Base-by-base conservation (phyloP, 2,888 invertebrate genomes). In the Pseudococcus longispinus region DNA sequence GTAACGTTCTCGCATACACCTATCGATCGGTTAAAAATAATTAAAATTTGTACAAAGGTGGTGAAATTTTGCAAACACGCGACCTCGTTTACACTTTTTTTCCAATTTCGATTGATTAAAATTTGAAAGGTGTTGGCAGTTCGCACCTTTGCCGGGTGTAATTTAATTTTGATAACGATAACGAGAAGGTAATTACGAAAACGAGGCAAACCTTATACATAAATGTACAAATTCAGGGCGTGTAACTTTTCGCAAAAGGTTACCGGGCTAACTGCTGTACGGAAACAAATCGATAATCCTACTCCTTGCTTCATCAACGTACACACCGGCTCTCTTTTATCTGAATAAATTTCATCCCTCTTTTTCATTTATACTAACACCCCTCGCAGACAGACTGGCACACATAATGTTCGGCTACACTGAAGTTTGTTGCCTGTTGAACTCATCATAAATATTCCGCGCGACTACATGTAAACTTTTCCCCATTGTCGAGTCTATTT, bases 261-360 rank as follows among this genome's bases (percentile, higher is more conserved):
- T 83, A 83, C 83, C 55, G 83, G 83, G 83, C 83, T 83, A 83
- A 83, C 83, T 83, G 55, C 83, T 51, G n/a, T 55, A 83, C 83
- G 83, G 55, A 55, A 83, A 83, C 83, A 83, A 83, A 83, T 83
- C 83, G 83, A 83, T 83, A 83, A 83, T 55, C 83, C 46, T 51
- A 51, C 83, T 51, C 51, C 32, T 51, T 44, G 74, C 83, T 83
- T 83, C 46, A 51, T 51, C 51, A 32, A 26, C 51, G 83, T 74
- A 74, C 74, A 74, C 32, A 74, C 32, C 42, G 42, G 42, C 42
- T 83, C 83, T 83, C 80, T 29, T 80, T 83, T 29, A 55, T 55
- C 83, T 51, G 51, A 83, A 51, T 83, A 83, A 55, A 55, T 83
- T 83, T 55, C 83, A 51, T 51, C 55, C 83, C 83, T 55, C 83